These are phyloP conservation scores for Hipposideros larvatus DNA, from an alignment of 2,797 vertebrate species.

Conservation along the genomic window DNA sequence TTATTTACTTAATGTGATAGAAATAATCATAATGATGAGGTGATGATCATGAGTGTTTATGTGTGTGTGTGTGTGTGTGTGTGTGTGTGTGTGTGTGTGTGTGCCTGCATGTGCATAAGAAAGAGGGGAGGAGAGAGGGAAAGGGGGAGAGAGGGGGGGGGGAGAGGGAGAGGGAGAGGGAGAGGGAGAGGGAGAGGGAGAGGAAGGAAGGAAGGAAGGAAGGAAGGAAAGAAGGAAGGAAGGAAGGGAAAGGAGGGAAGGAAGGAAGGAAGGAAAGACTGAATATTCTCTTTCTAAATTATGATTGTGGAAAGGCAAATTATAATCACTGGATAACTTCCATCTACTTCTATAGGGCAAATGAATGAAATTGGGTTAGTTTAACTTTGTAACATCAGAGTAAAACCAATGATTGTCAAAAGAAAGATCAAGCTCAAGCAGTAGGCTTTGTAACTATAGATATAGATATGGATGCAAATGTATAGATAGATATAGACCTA, in stretches of 20 bases:
- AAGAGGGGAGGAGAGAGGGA: background rate
- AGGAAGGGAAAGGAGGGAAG: too few species aligned
- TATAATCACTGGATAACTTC: background rate
- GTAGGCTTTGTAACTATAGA: background rate
- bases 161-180: too few species aligned
- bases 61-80: too few species aligned
- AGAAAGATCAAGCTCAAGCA: background rate
- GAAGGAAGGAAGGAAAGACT: background rate
- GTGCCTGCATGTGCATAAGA: background rate
- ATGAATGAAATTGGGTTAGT: background rate
- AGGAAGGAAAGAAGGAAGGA: too few species aligned
- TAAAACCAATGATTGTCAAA: background rate
- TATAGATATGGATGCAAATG: background rate
- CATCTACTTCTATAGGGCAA: background rate
- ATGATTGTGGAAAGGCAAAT: constrained; percentile 18
- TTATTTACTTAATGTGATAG: background rate
- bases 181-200: too few species aligned
- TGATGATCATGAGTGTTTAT: background rate
- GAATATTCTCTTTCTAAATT: background rate
- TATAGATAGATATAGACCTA: background rate
- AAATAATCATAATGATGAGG: constrained; percentile 8
- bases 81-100: too few species aligned
- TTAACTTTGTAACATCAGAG: constrained; percentile 1
- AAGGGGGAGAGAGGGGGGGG: too few species aligned
- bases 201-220: too few species aligned